Conservation (phyloP, 2,797 vertebrate genomes). For the Xenopus petersii region DNA sequence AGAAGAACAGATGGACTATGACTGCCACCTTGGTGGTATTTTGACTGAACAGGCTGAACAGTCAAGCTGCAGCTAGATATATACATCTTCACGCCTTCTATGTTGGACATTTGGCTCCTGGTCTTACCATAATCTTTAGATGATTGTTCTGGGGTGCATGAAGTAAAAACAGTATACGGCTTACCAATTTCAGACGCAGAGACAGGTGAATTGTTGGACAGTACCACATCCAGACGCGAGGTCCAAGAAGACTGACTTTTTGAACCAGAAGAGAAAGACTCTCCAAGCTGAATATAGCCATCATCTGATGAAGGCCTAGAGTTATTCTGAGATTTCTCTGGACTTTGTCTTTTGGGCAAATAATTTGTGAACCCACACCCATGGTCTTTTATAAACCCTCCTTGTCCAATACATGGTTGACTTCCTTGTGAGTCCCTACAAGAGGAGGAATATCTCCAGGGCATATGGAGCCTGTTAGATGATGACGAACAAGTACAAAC, state of each 20-base stretch:
- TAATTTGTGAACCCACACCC: conserved; percentile 40
- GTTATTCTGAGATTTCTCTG: conserved; percentile 28
- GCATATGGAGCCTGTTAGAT: conserved; percentile 47
- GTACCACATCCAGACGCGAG: conserved; percentile 55
- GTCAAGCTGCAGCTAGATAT: conserved; percentile 64
- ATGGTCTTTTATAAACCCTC: conserved; percentile 26
- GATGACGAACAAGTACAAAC: conserved; percentile 22
- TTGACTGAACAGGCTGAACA: conserved; percentile 51
- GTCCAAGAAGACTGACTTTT: conserved; percentile 55
- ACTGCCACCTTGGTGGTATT: conserved; percentile 30
- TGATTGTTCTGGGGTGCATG: conserved; percentile 34
- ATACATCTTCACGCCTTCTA: conserved; percentile 58
- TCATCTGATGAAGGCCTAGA: neutral
- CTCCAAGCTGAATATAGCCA: conserved; percentile 44
- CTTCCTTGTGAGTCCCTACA: conserved; percentile 11
- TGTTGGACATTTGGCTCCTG: conserved; percentile 50
- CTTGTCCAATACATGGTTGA: conserved; percentile 26
- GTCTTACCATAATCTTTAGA: conserved; percentile 42
- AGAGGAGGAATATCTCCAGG: conserved; percentile 34
- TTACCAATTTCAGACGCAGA: conserved; percentile 50
- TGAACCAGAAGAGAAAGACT: conserved; percentile 50
- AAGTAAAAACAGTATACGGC: conserved; percentile 37
- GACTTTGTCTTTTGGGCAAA: conserved; percentile 45
- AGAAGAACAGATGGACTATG: conserved; percentile 50
- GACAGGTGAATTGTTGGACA: conserved; percentile 53